Evolutionary conservation across 2,113 vertebrate genomes (phyloP), one percentile per base, ranked within the genome.

Genomic region (Zeus faber): DNA sequence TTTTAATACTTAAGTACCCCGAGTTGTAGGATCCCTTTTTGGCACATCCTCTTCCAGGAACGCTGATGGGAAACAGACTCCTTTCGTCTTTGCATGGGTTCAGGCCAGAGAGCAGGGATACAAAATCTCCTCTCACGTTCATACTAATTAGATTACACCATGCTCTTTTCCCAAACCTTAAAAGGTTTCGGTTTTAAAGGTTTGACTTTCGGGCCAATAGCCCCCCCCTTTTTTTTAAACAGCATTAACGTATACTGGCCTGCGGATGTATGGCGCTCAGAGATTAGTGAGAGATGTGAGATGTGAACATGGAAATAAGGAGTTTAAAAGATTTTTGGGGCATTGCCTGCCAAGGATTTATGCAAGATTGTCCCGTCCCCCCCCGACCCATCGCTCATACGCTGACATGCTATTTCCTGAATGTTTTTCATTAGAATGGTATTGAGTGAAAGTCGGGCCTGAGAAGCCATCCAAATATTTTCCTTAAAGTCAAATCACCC

Each of bases 381-480:
- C 7, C 14, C 40, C 13, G 13, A 14, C 25, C 14, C 68, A 60
- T 74, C 16, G 8, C 49, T 72, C 64, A 62, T n/a, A 41, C 18
- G n/a, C 58, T 67, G 54, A 2, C 44, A 20, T 46, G 55, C 29
- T 18, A 13, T 75, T 67, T 76, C 46, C 53, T 27, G 44, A n/a
- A n/a, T n/a, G n/a, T n/a, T n/a, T n/a, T n/a, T n/a, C n/a, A n/a
- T n/a, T 29, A 20, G 10, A 29, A n/a, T 29, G 26, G 25, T 17
- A 11, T 49, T 43, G 10, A 50, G 26, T 8, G 65, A 65, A 67
- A 54, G 29, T 23, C 24, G 11, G 1, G 46, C 35, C 48, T 47
- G 37, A 62, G 58, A 76, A 65, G 10, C 21, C 22, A 52, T 60
- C 51, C 77, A 78, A 58, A 52, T 60, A 45, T 48, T 55, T 73